Conservation (phyloP, 2,113 vertebrate species). For the Pseudorasbora parva region DNA sequence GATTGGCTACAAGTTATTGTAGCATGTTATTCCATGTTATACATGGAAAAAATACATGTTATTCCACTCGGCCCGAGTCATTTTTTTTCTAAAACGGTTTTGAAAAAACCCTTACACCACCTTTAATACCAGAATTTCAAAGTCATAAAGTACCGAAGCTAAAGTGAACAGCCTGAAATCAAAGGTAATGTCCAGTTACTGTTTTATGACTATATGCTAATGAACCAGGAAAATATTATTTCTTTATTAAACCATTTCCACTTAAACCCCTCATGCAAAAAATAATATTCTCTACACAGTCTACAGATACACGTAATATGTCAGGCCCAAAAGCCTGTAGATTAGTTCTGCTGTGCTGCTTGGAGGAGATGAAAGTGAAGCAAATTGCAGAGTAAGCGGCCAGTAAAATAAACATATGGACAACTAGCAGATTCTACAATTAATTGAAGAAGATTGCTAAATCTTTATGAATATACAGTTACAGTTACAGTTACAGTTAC, state of each 20-base stretch:
- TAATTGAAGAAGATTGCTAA: not conserved
- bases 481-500: no score
- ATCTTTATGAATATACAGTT: not conserved
- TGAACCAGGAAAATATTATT: not conserved
- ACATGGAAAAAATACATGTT: no score
- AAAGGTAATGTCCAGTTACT: not conserved
- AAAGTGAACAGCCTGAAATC: not conserved
- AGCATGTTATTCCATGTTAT: no score
- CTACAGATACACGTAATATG: not conserved
- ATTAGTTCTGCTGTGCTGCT: not conserved
- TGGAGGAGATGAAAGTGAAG: slow-evolving; percentile 26
- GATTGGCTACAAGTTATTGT: no score
- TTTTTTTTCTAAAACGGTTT: no score
- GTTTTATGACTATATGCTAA: not conserved
- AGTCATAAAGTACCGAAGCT: not conserved
- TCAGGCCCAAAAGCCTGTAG: slow-evolving; percentile 1
- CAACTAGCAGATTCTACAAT: not conserved
- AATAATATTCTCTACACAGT: not conserved
- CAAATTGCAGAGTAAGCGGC: not conserved
- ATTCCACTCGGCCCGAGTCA: no score
- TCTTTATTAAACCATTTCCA: not conserved
- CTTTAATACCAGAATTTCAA: not conserved
- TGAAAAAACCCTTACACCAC: no score
- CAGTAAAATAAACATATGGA: not conserved
- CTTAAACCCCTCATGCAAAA: not conserved